Percentiles rank a stretch among this genome's conserved stretches.
Conservation (phyloP, 2,888 invertebrate genomes). For the Pogonocherus hispidulus region DNA sequence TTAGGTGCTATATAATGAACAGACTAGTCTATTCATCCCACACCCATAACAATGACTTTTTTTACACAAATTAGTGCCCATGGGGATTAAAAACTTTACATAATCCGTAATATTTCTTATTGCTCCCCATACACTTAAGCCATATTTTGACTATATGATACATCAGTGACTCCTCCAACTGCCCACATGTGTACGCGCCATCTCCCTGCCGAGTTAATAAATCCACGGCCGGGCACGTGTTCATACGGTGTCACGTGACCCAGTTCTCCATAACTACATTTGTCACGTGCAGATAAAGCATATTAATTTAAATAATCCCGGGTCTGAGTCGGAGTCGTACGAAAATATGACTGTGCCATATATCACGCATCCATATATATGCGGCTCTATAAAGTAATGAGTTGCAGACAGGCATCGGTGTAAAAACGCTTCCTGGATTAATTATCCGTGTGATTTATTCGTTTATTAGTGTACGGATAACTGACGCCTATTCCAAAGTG, state of each 20-base stretch:
- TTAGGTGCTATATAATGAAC: too few species aligned
- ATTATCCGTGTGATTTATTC: constrained; percentile 18
- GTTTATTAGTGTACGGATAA: background rate
- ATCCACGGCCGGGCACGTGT: constrained; percentile 37
- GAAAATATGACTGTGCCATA: constrained; percentile 29
- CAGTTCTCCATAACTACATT: constrained; percentile 44
- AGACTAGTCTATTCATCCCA: too few species aligned
- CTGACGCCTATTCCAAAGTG: background rate
- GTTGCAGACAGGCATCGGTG: constrained; percentile 6
- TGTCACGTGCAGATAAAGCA: constrained; percentile 46
- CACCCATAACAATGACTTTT: too few species aligned
- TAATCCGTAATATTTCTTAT: background rate
- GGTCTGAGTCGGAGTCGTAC: constrained; percentile 34
- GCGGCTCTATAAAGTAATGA: background rate
- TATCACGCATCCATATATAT: constrained; percentile 19
- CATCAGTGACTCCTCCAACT: constrained; percentile 12
- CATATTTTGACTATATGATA: background rate
- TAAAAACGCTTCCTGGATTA: constrained; percentile 26
- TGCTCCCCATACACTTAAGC: background rate
- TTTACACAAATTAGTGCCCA: background rate
- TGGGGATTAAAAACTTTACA: background rate
- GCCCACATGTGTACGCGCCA: background rate
- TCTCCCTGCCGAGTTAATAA: constrained; percentile 28
- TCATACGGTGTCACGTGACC: constrained; percentile 44
- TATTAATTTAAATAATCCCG: constrained; percentile 46